Evolutionary conservation across 2,888 invertebrate genomes (phyloP).

Genomic region (Limnephilus lunatus): DNA sequence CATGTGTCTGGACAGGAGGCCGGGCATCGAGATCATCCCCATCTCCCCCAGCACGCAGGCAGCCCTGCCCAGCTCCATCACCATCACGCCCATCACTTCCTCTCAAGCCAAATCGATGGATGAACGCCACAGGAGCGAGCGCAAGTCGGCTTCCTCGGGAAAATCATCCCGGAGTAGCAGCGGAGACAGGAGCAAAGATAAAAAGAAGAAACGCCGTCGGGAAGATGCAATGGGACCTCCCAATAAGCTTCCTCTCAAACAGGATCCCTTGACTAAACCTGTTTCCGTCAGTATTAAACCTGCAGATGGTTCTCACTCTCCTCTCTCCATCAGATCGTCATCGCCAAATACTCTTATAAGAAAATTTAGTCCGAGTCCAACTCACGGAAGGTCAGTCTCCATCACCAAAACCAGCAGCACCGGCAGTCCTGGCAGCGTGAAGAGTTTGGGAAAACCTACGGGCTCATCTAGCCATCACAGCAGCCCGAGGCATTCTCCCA

Average conservation of each 20-base stretch:
- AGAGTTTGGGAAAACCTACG: conserved; percentile 74
- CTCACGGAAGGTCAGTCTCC: conserved; percentile 81
- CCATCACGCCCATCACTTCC: conserved; percentile 88
- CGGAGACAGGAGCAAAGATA: conserved; percentile 77
- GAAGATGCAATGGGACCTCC: conserved; percentile 90
- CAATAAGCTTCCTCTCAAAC: conserved; percentile 87
- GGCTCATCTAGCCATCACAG: conserved; percentile 78
- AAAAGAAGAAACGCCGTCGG: conserved; percentile 86
- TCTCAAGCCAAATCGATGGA: conserved; percentile 77
- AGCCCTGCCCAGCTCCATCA: conserved; percentile 87
- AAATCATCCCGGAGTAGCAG: conserved; percentile 68
- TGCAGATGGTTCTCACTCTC: conserved; percentile 78
- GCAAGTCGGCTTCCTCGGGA: conserved; percentile 74
- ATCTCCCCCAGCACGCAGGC: conserved; percentile 81
- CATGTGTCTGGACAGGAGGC: conserved; percentile 82
- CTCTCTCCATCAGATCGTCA: conserved; percentile 78
- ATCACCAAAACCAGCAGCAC: conserved; percentile 79
- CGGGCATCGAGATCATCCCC: conserved; percentile 92
- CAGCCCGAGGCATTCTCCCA: conserved; percentile 88
- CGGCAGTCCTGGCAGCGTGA: conserved; percentile 75
- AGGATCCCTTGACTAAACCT: conserved; percentile 84
- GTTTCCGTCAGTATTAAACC: conserved; percentile 87
- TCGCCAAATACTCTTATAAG: conserved; percentile 82
- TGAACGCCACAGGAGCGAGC: conserved; percentile 74
- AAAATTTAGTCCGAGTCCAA: conserved; percentile 86